Evolutionary conservation across 2,113 vertebrate species (phyloP).

Genomic region (Channa maculata): DNA sequence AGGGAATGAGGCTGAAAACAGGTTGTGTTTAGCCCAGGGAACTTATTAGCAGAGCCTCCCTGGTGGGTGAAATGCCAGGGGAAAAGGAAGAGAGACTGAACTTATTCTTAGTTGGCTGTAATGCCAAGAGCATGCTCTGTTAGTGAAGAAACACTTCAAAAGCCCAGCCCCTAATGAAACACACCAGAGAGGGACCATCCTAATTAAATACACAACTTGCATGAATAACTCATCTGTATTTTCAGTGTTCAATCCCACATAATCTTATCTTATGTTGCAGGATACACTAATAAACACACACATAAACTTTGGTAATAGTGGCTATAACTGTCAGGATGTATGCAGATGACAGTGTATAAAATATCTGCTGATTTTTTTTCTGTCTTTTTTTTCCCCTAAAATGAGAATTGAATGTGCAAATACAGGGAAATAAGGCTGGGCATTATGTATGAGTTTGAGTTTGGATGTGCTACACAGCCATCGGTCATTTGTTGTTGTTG

Average conservation of each 20-base stretch:
- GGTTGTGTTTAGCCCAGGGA: conserved; percentile 67
- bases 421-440: conserved; percentile 31
- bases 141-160: conserved; percentile 73
- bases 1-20: conserved; percentile 59
- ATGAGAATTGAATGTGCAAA: conserved; percentile 1
- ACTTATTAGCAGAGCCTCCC: conserved; percentile 72
- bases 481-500: no score
- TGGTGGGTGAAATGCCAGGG: conserved; percentile 61
- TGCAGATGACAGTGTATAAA: conserved; percentile 57
- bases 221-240: conserved; percentile 64
- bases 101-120: conserved; percentile 50
- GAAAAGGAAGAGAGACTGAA: conserved; percentile 44
- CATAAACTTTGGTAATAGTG: conserved; percentile 11
- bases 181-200: conserved; percentile 34
- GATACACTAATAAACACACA: conserved; percentile 43
- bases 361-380: conserved; percentile 25
- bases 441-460: conserved; percentile 49
- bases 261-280: conserved; percentile 30
- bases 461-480: not conserved
- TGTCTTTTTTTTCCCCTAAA: conserved; percentile 11
- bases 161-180: conserved; percentile 52
- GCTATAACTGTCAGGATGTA: conserved; percentile 27
- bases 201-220: conserved; percentile 67
- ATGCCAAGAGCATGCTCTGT: conserved; percentile 71
- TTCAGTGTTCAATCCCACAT: conserved; percentile 28